Conservation (phyloP, 2,888 invertebrate species). For the Ochropacha duplaris region DNA sequence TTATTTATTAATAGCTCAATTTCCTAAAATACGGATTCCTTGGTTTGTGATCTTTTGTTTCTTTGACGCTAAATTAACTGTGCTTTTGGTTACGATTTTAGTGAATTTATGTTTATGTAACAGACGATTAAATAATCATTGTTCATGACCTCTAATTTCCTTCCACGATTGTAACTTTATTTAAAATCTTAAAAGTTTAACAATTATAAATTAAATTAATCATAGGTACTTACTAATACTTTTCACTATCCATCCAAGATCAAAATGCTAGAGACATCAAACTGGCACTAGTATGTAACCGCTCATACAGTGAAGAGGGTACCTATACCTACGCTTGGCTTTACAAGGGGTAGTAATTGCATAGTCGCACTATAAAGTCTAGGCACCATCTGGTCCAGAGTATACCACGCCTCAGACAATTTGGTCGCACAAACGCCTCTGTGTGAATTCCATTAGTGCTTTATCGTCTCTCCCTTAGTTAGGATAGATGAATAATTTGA, state of each 20-base stretch:
- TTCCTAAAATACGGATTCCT: not conserved
- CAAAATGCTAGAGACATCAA: conserved; percentile 10
- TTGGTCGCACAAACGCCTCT: conserved; percentile 1
- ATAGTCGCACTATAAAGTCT: conserved; percentile 21
- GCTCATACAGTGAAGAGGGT: conserved; percentile 17
- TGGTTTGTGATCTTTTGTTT: not conserved
- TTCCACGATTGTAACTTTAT: no score
- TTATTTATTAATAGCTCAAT: not conserved
- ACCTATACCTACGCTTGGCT: conserved; percentile 13
- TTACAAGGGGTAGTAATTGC: conserved; percentile 27
- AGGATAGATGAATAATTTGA: not conserved
- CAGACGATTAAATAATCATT: no score
- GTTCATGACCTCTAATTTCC: no score
- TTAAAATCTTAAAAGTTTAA: no score
- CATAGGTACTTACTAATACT: no score
- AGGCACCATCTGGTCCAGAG: conserved; percentile 20
- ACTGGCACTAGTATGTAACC: conserved; percentile 1
- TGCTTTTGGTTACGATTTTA: no score
- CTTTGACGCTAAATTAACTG: no score
- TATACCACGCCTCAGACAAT: not conserved
- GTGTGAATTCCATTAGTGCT: not conserved
- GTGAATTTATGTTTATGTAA: no score
- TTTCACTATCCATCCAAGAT: not conserved
- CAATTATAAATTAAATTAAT: no score
- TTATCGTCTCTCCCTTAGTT: not conserved